Base-by-base conservation (phyloP, 2,797 vertebrate species). In the Pangasius sanitwongsei region DNA sequence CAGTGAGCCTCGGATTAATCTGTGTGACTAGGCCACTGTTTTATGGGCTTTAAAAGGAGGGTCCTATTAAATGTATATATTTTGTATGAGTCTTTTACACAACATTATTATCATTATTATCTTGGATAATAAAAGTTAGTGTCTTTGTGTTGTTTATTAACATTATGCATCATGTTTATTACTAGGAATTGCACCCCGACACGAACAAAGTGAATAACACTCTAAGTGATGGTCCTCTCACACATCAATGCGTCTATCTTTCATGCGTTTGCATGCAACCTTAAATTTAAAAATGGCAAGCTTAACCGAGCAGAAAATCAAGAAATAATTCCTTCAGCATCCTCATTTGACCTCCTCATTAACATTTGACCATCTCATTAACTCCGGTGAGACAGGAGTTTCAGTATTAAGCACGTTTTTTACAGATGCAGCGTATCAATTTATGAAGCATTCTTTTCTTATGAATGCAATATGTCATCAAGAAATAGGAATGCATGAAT, bases 61-160 rank as follows among this genome's bases (percentile, higher is more conserved):
- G 9, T 41, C 11, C 6, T 61, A 61, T 80, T 57, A 31, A 55
- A 23, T 72, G 67, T 77, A 80, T 85, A 84, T 90, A 50, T 72
- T 83, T 75, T 82, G 41, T 70, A 20, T 72, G 82, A 88, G 77
- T 87, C 72, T 87, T 83, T 86, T 72, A 72, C 55, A 23, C 70
- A 81, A n/a, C 50, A 37, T 82, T 78, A 13, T 75, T 48, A 44
- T 25, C 12, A 25, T 44, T 44, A 44, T 44, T 44, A 13, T 61
- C 70, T 83, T 82, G 34, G 55, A 85, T 85, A 87, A 85, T 85
- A 87, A 90, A 82, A 77, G 74, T 87, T 84, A 88, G 77, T 53
- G 23, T 55, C 7, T 50, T 34, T 41, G 34, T 83, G 80, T 74
- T 55, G 37, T 75, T 83, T 75, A 86, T 80, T 81, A 67, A 20